Percentiles rank a stretch among this genome's conserved stretches.
Conservation (phyloP, 2,113 vertebrate species). For the Aix galericulata region DNA sequence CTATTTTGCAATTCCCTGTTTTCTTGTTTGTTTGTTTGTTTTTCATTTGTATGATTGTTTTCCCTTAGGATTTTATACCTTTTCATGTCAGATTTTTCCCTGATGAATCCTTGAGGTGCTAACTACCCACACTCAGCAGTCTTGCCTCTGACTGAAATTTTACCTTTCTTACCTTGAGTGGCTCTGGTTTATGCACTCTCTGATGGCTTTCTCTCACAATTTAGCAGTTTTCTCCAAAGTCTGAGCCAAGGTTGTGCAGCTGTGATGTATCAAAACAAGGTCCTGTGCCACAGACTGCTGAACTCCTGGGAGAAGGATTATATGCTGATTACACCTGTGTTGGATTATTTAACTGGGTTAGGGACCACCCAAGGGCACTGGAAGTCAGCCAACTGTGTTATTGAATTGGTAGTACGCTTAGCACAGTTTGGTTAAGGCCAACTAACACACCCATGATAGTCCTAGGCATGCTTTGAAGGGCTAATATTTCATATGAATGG, state of each 20-base stretch:
- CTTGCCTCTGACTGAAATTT: not conserved
- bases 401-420: not conserved
- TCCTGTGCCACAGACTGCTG: not conserved
- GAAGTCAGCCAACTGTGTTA: not conserved
- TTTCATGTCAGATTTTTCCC: not conserved
- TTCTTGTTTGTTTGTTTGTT: not conserved
- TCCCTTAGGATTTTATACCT: not conserved
- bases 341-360: not conserved
- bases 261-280: not conserved
- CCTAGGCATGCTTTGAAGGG: not conserved
- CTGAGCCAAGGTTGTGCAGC: not conserved
- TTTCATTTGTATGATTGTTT: too few relatives aligned
- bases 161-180: not conserved
- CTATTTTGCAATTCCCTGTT: not conserved
- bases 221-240: not conserved
- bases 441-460: rapidly evolving
- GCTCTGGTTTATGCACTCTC: not conserved
- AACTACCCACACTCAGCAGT: not conserved
- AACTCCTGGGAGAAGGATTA: not conserved
- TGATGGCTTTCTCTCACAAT: not conserved
- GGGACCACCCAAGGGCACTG: not conserved
- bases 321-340: not conserved
- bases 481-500: not conserved
- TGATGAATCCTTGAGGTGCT: not conserved
- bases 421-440: not conserved